Base-by-base conservation (phyloP, 2,888 invertebrate species). In the Cephus sareptanus region DNA sequence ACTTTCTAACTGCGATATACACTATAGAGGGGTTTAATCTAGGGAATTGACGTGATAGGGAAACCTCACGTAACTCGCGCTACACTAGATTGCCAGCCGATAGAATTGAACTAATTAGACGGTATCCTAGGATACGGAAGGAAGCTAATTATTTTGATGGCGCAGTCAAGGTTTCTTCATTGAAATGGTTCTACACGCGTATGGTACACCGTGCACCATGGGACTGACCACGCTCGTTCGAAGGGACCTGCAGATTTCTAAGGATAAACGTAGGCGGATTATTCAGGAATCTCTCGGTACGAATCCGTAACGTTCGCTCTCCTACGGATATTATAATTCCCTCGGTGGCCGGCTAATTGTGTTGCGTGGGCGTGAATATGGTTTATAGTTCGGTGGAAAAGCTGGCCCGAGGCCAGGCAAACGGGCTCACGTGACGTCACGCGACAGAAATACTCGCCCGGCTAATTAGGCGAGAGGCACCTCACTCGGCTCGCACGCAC, bases 331-430 rank as follows among this genome's bases (percentile, higher is more conserved):
- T 88, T 89, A 88, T 89, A 88, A 89, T 90, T 88, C 87, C 85
- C 85, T 84, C 86, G 86, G 84, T 86, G 87, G 84, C 83, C 85
- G 87, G 90, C 89, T 90, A 90, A 90, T 90, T 90, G 89, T 89
- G 89, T 89, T 88, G 90, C 90, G 90, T 90, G 90, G 90, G 90
- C 89, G 90, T 86, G 90, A 90, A 90, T 90, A 90, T 90, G 89
- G 90, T 90, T 90, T 90, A 90, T 89, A 90, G 90, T 90, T 89
- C 88, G 89, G 88, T 85, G 87, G 88, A 90, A 90, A 89, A 89
- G 84, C 88, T 90, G 90, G 90, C 90, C 84, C 82, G 82, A 83
- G 83, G 90, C 90, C 90, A 90, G 87, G 85, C 89, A 88, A 90
- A 90, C 89, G 88, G 88, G 90, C 88, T 90, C 89, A 88, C 87